Percentiles rank a stretch among this genome's conserved stretches.
Conservation (phyloP, 2,888 invertebrate species). For the Polydrusus pterygomalis region DNA sequence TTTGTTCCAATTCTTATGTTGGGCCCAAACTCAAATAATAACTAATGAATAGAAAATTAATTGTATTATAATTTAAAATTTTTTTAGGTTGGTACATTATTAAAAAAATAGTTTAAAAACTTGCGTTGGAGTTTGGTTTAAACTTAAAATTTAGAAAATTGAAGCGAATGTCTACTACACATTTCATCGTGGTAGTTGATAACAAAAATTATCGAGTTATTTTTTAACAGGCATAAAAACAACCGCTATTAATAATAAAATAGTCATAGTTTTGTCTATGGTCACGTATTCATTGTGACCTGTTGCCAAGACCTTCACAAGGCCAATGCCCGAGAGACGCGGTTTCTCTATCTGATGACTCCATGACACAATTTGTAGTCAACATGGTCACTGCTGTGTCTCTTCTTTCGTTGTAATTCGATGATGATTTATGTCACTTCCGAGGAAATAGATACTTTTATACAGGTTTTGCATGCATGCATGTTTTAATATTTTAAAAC, state of each 20-base stretch:
- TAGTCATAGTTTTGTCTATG: slow-evolving; percentile 14
- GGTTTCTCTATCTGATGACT: slow-evolving; percentile 15
- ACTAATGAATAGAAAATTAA: no score
- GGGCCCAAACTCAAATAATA: no score
- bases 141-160: no score
- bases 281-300: slow-evolving; percentile 31
- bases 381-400: not conserved
- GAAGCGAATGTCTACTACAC: no score
- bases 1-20: no score
- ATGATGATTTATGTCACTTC: slow-evolving; percentile 15
- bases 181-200: no score
- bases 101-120: no score
- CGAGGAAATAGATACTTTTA: slow-evolving; percentile 1
- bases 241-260: slow-evolving; percentile 1
- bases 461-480: not conserved
- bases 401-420: not conserved
- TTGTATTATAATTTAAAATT: no score
- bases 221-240: no score
- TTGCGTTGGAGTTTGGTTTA: no score
- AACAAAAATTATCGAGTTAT: no score
- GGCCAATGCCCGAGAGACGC: slow-evolving; percentile 37
- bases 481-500: not conserved
- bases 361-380: slow-evolving; percentile 32
- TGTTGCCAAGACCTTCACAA: slow-evolving; percentile 41
- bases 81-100: no score